Evolutionary conservation across 1,140 invertebrate species (phyloP).

Genomic region (Chrysopa pallens): DNA sequence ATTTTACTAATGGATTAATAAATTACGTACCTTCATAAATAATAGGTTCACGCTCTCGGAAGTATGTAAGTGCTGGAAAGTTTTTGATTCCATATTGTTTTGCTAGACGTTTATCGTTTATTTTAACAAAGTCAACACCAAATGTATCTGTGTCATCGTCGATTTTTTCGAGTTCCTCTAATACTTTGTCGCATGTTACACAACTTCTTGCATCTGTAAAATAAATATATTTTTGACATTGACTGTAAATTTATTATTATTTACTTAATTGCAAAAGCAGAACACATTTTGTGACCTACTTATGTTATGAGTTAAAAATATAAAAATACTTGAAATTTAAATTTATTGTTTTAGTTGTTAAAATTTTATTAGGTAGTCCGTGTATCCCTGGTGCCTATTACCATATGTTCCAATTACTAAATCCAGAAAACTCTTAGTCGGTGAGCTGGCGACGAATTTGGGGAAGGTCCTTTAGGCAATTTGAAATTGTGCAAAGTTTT

Average conservation of each 20-base stretch:
- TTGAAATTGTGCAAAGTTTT: too few species aligned
- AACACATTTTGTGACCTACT: neutral
- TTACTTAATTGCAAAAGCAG: neutral
- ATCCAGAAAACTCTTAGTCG: too few species aligned
- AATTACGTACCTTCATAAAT: constrained; percentile 65
- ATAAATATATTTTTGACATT: constrained; percentile 3
- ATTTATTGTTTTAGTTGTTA: too few species aligned
- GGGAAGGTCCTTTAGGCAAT: too few species aligned
- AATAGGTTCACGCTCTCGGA: constrained; percentile 82
- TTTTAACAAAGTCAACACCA: constrained; percentile 87
- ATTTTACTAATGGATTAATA: constrained; percentile 3
- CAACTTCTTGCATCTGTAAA: constrained; percentile 73
- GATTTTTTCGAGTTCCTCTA: constrained; percentile 82
- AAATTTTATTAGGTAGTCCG: too few species aligned
- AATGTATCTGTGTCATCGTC: constrained; percentile 88
- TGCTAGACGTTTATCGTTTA: constrained; percentile 86
- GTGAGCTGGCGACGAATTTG: too few species aligned
- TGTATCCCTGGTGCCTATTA: too few species aligned
- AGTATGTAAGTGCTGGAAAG: constrained; percentile 87
- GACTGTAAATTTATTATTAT: neutral
- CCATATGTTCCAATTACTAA: too few species aligned
- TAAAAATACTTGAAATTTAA: too few species aligned
- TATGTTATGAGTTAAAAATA: too few species aligned
- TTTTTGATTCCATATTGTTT: constrained; percentile 88
- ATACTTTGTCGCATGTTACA: constrained; percentile 76